Conservation (phyloP, 1,140 invertebrate species). For the Aporrectodea caliginosa region DNA sequence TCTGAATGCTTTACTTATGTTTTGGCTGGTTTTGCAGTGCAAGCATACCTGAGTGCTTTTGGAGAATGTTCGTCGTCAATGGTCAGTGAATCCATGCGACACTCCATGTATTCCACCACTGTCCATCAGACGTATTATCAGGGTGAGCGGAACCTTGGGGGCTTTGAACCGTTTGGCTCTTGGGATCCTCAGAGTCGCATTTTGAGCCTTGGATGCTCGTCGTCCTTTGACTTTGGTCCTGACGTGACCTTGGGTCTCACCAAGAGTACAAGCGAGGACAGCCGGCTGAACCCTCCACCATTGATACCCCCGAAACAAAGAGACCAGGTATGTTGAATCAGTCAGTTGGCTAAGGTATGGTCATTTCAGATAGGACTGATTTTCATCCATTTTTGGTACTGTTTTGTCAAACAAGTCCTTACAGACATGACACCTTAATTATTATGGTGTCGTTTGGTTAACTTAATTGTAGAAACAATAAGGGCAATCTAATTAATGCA, state of each 20-base stretch:
- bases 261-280: neutral
- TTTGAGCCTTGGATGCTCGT: neutral
- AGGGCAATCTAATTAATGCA: no score
- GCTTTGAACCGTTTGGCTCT: no score
- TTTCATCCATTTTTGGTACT: no score
- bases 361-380: neutral
- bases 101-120: neutral
- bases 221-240: neutral
- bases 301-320: neutral
- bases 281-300: neutral
- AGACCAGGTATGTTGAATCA: conserved; percentile 50
- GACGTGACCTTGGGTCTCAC: neutral
- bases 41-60: neutral
- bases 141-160: no score
- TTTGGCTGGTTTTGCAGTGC: neutral
- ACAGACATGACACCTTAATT: no score
- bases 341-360: conserved; percentile 63
- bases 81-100: neutral
- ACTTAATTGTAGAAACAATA: no score
- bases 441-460: no score
- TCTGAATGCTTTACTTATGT: neutral
- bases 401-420: no score
- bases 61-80: neutral
- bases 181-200: neutral
- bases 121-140: neutral